Evolutionary conservation across 1,140 invertebrate species (phyloP).

Genomic region (Lethrus apterus): DNA sequence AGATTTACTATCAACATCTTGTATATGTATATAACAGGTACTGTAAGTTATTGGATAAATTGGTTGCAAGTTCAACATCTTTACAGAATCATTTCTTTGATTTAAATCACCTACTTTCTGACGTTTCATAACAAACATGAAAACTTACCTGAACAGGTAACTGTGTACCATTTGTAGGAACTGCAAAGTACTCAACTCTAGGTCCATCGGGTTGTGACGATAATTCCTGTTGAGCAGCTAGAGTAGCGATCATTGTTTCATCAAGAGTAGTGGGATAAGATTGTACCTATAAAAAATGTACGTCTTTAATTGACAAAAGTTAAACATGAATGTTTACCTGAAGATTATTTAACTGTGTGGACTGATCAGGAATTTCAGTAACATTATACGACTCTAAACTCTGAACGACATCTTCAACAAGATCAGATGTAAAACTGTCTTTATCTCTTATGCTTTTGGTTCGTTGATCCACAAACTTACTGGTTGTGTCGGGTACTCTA

Average conservation of each 20-base stretch:
- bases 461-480: slow-evolving; percentile 23
- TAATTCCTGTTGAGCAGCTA: slow-evolving; percentile 31
- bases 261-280: slow-evolving; percentile 35
- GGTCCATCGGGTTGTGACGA: slow-evolving; percentile 23
- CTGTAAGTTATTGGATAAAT: too few species aligned
- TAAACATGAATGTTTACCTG: slow-evolving; percentile 1
- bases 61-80: too few species aligned
- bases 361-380: slow-evolving; percentile 42
- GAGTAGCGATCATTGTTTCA: slow-evolving; percentile 36
- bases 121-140: too few species aligned
- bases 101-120: too few species aligned
- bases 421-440: slow-evolving; percentile 43
- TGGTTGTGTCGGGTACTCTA: slow-evolving; percentile 13
- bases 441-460: slow-evolving; percentile 38
- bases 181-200: slow-evolving; percentile 47
- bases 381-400: slow-evolving; percentile 48
- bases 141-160: too few species aligned
- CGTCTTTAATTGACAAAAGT: too few species aligned
- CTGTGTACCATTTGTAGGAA: slow-evolving; percentile 40
- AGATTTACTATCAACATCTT: too few species aligned
- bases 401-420: slow-evolving; percentile 48
- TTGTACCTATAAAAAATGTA: slow-evolving; percentile 25
- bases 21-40: too few species aligned
- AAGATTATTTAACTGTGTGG: slow-evolving; percentile 6
- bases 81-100: too few species aligned